A percentile compares a stretch with the other conserved stretches of the same genome.
These are phyloP conservation scores for Etia nguti DNA, from an alignment of 2,113 vertebrate species.

Conservation along the genomic window DNA sequence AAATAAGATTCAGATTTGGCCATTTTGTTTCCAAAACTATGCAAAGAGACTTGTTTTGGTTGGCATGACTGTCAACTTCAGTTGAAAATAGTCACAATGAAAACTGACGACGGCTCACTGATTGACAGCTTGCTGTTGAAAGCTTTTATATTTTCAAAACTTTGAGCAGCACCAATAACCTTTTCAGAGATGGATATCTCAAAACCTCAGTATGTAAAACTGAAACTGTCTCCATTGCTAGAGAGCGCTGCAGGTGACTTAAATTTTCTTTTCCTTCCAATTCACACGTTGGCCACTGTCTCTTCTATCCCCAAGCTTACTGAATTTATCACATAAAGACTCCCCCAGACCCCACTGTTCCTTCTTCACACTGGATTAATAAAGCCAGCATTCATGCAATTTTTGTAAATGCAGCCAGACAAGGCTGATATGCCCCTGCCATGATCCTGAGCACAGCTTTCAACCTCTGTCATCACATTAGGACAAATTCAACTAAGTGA, in stretches of 20 bases:
- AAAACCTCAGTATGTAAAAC: background rate
- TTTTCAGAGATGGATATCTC: background rate
- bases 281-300: background rate
- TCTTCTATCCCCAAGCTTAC: background rate
- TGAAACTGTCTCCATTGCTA: background rate
- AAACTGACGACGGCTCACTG: background rate
- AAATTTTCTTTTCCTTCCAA: background rate
- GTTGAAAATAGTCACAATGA: background rate
- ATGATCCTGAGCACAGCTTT: conserved; percentile 21
- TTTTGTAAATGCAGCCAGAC: conserved; percentile 56
- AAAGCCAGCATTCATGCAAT: conserved; percentile 35
- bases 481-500: conserved; percentile 43
- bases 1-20: background rate
- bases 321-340: conserved; percentile 26
- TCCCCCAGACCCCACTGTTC: conserved; percentile 27
- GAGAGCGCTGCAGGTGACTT: background rate
- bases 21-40: background rate
- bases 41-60: background rate
- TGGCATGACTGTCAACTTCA: background rate
- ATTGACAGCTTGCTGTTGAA: background rate
- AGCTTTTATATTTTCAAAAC: background rate
- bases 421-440: conserved; percentile 14
- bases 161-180: background rate
- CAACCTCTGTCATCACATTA: conserved; percentile 54
- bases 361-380: conserved; percentile 30